A percentile compares a stretch with the other conserved stretches of the same genome.
Conservation (phyloP, 2,888 invertebrate species). For the Notocelia uddmanniana region DNA sequence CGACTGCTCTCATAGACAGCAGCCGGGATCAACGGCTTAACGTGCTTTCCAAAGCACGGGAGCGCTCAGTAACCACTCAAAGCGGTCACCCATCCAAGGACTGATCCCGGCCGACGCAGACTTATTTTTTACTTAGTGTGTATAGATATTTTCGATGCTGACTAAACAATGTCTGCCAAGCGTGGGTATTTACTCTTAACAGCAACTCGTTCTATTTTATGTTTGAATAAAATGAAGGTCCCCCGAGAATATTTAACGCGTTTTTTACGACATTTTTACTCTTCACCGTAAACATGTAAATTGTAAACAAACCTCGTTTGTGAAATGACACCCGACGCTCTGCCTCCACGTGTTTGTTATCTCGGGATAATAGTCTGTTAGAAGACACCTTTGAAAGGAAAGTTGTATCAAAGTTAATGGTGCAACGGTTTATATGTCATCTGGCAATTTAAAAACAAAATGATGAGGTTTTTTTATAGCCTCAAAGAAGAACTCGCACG, state of each 20-base stretch:
- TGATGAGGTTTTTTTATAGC: too few species aligned
- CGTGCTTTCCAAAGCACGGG: too few species aligned
- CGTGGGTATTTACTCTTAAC: conserved; percentile 9
- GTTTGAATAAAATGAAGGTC: conserved; percentile 35
- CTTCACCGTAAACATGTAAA: conserved; percentile 45
- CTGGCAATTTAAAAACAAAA: neutral
- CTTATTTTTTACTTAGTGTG: too few species aligned
- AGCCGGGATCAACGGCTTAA: too few species aligned
- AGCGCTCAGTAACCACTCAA: too few species aligned
- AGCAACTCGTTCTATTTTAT: conserved; percentile 30
- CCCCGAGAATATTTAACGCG: conserved; percentile 39
- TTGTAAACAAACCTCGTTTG: conserved; percentile 30
- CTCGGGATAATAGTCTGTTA: conserved; percentile 4
- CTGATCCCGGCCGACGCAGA: too few species aligned
- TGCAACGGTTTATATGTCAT: neutral
- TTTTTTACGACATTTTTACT: conserved; percentile 48
- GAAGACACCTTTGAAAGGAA: conserved; percentile 5
- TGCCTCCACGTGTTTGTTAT: conserved; percentile 22
- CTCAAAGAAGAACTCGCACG: too few species aligned
- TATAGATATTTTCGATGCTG: too few species aligned
- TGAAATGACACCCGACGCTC: conserved; percentile 9
- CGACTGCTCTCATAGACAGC: too few species aligned
- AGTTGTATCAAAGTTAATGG: neutral
- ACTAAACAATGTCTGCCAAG: neutral
- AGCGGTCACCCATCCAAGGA: too few species aligned